phyloP scores from a whole-genome alignment of 2,888 invertebrate genomes.

The Lissocephala sabroskyi region DNA sequence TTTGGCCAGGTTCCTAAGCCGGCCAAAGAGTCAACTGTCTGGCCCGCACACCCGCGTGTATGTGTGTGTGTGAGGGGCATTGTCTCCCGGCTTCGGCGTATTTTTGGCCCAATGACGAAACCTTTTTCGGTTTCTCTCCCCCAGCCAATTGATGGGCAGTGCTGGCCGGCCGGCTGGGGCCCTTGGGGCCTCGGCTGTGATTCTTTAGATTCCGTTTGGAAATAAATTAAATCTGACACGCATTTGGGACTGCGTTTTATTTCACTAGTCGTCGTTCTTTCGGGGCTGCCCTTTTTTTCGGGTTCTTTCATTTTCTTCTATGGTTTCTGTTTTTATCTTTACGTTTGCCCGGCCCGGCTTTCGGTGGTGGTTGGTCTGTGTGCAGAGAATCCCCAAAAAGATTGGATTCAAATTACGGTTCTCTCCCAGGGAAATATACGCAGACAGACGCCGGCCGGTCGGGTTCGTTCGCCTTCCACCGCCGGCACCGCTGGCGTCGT shows the following conservation, averaged over 20 bases:
- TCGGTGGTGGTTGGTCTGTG: slow-evolving; percentile 15
- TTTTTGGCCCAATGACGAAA: slow-evolving; percentile 51
- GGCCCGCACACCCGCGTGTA: too few relatives aligned
- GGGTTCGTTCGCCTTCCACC: slow-evolving; percentile 45
- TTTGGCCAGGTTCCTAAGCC: slow-evolving; percentile 1
- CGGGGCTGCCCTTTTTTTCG: slow-evolving; percentile 19
- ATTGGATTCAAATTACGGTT: slow-evolving; percentile 64
- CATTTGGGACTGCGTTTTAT: slow-evolving; percentile 26
- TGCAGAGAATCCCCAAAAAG: slow-evolving; percentile 51
- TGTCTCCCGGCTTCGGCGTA: slow-evolving; percentile 21
- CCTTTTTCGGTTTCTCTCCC: slow-evolving; percentile 1
- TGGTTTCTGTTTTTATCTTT: slow-evolving; percentile 56
- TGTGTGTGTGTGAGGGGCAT: neutral
- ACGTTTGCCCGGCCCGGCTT: neutral
- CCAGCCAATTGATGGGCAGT: neutral
- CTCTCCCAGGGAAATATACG: slow-evolving; percentile 38
- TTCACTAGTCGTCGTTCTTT: slow-evolving; percentile 17
- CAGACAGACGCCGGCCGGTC: slow-evolving; percentile 7
- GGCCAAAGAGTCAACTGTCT: neutral
- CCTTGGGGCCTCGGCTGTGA: neutral
- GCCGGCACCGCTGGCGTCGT: slow-evolving; percentile 14
- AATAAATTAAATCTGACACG: slow-evolving; percentile 44
- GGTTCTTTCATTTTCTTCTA: slow-evolving; percentile 30
- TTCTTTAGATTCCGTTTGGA: slow-evolving; percentile 10
- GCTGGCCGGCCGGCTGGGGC: neutral